Percentiles rank a stretch among this genome's conserved stretches.
phyloP scores from a whole-genome alignment of 2,797 vertebrate species.

The Melanotaenia parkinsoni region DNA sequence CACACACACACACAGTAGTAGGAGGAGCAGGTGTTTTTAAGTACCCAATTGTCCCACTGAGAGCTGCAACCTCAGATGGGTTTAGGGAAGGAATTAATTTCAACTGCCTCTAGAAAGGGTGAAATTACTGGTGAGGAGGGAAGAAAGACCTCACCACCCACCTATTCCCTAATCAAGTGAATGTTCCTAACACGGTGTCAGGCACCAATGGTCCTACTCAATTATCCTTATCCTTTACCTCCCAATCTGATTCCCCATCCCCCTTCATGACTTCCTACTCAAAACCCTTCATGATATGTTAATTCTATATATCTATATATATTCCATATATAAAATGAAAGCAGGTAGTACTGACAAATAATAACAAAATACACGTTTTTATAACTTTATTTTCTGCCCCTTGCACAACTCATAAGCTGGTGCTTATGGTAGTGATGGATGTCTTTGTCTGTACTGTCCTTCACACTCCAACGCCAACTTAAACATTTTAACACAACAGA shows the following conservation, averaged over 20 bases:
- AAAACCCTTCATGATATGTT: slow-evolving; percentile 23
- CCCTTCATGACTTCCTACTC: slow-evolving; percentile 16
- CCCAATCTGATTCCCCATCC: slow-evolving; percentile 37
- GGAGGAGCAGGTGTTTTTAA: slow-evolving; percentile 70
- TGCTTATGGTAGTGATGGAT: no score
- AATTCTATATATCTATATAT: background rate
- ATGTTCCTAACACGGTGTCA: slow-evolving; percentile 53
- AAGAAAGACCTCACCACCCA: slow-evolving; percentile 40
- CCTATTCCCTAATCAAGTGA: slow-evolving; percentile 66
- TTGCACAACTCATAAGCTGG: no score
- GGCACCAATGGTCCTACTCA: slow-evolving; percentile 62
- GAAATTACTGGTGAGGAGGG: slow-evolving; percentile 45
- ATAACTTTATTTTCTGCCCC: no score
- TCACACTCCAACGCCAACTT: no score
- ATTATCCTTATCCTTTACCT: slow-evolving; percentile 60
- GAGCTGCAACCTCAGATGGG: slow-evolving; percentile 65
- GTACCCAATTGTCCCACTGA: slow-evolving; percentile 47
- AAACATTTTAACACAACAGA: no score
- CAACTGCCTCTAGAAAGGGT: slow-evolving; percentile 48
- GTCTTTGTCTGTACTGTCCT: no score
- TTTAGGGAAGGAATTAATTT: slow-evolving; percentile 78
- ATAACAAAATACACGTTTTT: no score
- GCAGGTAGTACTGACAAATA: no score
- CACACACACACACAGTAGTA: background rate
- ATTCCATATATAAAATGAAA: no score